Percentiles rank a stretch among this genome's conserved stretches.
Evolutionary conservation across 2,797 vertebrate genomes (phyloP).

Genomic region (Sebastes kiyomatsui): DNA sequence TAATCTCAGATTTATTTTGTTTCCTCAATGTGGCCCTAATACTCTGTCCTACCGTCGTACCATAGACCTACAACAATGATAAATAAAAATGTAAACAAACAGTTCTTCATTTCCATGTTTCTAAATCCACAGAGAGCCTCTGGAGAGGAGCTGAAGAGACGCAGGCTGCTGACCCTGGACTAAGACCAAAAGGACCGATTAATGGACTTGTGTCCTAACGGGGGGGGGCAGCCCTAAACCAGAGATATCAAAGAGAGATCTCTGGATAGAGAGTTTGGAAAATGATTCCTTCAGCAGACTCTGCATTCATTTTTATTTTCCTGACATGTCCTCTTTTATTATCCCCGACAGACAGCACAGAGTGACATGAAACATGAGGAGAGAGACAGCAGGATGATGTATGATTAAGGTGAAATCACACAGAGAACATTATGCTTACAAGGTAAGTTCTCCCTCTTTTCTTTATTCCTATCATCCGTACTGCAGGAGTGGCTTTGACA

Average conservation of each 20-base stretch:
- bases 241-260: not conserved
- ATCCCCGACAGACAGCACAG: not conserved
- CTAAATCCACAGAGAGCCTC: too few species aligned
- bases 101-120: too few species aligned
- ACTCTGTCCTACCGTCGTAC: too few species aligned
- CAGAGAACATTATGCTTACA: not conserved
- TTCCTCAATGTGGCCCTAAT: too few species aligned
- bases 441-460: not conserved
- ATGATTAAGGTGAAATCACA: conserved; percentile 11
- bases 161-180: too few species aligned
- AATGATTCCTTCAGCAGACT: not conserved
- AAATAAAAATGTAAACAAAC: too few species aligned
- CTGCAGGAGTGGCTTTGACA: conserved; percentile 18
- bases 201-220: too few species aligned
- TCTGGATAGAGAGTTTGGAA: not conserved
- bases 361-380: not conserved
- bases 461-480: conserved; percentile 19
- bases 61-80: too few species aligned
- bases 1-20: too few species aligned
- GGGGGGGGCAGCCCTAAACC: too few species aligned
- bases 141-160: too few species aligned
- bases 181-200: too few species aligned
- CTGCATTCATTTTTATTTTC: not conserved
- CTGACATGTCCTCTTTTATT: not conserved
- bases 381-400: not conserved